Conservation (phyloP, 2,888 invertebrate genomes). For the Netelia melanura region DNA sequence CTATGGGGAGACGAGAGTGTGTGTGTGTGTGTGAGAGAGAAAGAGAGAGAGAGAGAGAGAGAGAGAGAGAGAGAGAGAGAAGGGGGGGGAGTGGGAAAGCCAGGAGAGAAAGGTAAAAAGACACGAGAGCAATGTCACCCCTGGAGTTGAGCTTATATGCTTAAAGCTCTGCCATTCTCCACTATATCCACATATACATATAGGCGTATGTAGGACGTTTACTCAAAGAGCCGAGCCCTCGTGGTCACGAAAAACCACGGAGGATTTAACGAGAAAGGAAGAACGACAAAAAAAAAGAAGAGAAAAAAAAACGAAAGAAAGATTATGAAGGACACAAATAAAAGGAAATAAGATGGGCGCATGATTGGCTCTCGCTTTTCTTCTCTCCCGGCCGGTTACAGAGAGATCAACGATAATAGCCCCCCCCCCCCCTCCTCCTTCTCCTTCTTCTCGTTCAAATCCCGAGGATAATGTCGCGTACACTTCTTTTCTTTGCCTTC, state of each 20-base stretch:
- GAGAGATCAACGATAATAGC: slow-evolving; percentile 24
- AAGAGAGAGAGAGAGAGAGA: slow-evolving; percentile 62
- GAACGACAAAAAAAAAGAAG: background rate
- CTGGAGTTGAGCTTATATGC: slow-evolving; percentile 58
- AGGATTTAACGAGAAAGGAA: slow-evolving; percentile 37
- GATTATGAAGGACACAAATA: background rate
- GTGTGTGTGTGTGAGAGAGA: slow-evolving; percentile 24
- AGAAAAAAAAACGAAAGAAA: slow-evolving; percentile 7
- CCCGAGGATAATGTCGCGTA: background rate
- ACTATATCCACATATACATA: background rate
- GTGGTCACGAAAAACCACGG: slow-evolving; percentile 23
- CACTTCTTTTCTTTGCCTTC: background rate
- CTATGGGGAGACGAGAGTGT: slow-evolving; percentile 30
- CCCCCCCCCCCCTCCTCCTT: background rate
- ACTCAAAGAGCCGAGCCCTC: slow-evolving; percentile 35
- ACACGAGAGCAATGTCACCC: slow-evolving; percentile 71
- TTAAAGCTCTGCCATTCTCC: slow-evolving; percentile 56
- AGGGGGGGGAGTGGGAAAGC: slow-evolving; percentile 50
- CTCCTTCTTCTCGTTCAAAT: too few relatives aligned
- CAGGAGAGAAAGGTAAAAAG: slow-evolving; percentile 67
- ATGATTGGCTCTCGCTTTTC: slow-evolving; percentile 11
- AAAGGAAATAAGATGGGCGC: slow-evolving; percentile 18
- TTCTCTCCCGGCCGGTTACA: slow-evolving; percentile 21
- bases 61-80: slow-evolving; percentile 67
- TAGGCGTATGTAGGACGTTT: slow-evolving; percentile 20